Evolutionary conservation across 2,113 vertebrate species (phyloP).

Genomic region (Anser cygnoides): DNA sequence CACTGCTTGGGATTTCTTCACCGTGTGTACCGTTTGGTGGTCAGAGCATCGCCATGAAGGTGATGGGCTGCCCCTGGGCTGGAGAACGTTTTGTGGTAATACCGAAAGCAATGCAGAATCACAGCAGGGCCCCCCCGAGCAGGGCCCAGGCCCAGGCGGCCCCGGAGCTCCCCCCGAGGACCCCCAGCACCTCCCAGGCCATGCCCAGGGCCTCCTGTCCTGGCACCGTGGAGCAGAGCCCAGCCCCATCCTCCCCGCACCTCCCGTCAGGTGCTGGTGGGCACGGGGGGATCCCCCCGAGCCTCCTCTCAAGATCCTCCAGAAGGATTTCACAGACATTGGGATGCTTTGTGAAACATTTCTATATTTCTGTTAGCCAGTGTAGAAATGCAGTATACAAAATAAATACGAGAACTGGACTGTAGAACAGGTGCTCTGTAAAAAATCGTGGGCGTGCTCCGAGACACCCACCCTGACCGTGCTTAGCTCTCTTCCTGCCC

Average conservation of each 20-base stretch:
- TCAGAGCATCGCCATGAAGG: not conserved
- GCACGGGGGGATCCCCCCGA: not conserved
- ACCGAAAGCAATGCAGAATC: not conserved
- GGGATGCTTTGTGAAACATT: not conserved
- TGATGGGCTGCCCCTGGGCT: not conserved
- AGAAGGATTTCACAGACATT: not conserved
- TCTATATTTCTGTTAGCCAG: not conserved
- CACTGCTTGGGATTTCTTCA: not conserved
- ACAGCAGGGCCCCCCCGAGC: too few relatives aligned
- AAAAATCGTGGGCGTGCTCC: not conserved
- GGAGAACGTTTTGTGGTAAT: not conserved
- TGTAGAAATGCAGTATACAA: rapidly evolving
- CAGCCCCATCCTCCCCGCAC: not conserved
- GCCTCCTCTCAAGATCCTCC: not conserved
- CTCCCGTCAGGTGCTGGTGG: not conserved
- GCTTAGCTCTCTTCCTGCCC: not conserved
- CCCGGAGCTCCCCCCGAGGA: too few relatives aligned
- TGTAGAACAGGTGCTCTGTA: not conserved
- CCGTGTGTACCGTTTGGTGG: not conserved
- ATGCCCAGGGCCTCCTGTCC: not conserved
- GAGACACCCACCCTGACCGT: not conserved
- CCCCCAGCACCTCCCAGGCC: not conserved
- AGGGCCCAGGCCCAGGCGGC: too few relatives aligned
- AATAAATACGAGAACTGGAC: not conserved
- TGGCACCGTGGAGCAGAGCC: not conserved